Base-by-base conservation (phyloP, 1,140 invertebrate genomes). In the Bilobella aurantiaca region DNA sequence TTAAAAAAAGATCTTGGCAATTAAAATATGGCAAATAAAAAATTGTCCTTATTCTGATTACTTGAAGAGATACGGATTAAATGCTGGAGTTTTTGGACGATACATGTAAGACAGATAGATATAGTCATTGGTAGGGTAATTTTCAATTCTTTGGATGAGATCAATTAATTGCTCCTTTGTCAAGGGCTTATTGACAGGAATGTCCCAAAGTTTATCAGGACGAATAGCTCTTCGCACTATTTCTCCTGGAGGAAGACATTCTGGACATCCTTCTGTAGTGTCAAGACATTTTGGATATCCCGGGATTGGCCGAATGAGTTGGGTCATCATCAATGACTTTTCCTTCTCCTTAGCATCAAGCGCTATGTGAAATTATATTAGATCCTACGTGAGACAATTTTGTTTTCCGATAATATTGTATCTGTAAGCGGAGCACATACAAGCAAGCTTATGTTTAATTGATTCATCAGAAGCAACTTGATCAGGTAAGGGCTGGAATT, bases 11-110 rank as follows among this genome's bases (percentile, higher is more conserved):
- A 59, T 18, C n/a, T n/a, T n/a, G n/a, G n/a, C n/a, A n/a, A n/a
- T n/a, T n/a, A n/a, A n/a, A n/a, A n/a, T n/a, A n/a, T n/a, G n/a
- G n/a, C n/a, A n/a, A 29, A 58, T 30, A 23, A 58, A 23, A 31
- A 28, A 60, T 16, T 18, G 28, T 62, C 16, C 2, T 5, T 61
- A 61, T 68, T 61, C 42, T n/a, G 8, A n/a, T 53, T 61, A 67
- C 66, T 69, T 67, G 56, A 72, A 62, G 16, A 18, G 32, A 31
- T 69, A 72, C 14, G 68, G 70, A 49, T 69, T 68, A 30, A 69
- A 72, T 0, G 69, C 60, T 12, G 58, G 64, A 53, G 65, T 28
- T 12, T 61, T 32, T 14, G 21, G n/a, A 0, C 63, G 61, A 2
- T 23, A 31, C 14, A 57, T 63, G 28, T 68, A 67, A 5, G 65